phyloP scores from a whole-genome alignment of 2,797 vertebrate species.

The Pyrocephalus nanus region DNA sequence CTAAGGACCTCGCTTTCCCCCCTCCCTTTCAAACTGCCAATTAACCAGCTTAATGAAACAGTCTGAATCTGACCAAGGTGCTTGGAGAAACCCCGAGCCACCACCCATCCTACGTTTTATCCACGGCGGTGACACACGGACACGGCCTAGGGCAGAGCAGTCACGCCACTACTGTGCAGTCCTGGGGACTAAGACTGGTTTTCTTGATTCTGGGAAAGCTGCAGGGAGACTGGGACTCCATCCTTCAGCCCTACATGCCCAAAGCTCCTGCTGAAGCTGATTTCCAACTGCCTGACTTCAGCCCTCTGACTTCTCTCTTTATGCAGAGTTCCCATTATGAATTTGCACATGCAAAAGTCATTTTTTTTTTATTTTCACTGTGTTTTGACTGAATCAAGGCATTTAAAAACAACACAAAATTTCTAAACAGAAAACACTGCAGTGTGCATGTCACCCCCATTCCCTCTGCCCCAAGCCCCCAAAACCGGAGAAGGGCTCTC shows the following conservation, averaged over 20 bases:
- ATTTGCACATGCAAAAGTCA: not conserved
- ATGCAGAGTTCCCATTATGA: not conserved
- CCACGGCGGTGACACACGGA: rapidly evolving
- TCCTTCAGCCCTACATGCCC: not conserved
- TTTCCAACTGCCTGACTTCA: not conserved
- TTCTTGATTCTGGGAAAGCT: not conserved
- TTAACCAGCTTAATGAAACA: slow-evolving; percentile 63
- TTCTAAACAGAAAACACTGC: not conserved
- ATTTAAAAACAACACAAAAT: not conserved
- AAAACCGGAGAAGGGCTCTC: not conserved
- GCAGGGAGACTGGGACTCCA: not conserved
- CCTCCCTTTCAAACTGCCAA: slow-evolving; percentile 52
- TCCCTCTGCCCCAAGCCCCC: not conserved
- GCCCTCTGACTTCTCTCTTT: not conserved
- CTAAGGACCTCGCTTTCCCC: slow-evolving; percentile 15
- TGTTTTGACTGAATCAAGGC: not conserved
- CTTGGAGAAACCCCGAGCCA: not conserved
- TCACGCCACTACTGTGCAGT: rapidly evolving
- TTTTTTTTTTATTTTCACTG: not conserved
- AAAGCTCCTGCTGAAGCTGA: not conserved
- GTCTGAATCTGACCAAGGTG: not conserved
- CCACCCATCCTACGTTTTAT: not conserved
- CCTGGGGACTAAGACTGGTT: rapidly evolving
- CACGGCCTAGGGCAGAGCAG: not conserved
- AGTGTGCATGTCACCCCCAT: not conserved